phyloP scores from a whole-genome alignment of 2,888 invertebrate genomes.

The Drosophila monieri region DNA sequence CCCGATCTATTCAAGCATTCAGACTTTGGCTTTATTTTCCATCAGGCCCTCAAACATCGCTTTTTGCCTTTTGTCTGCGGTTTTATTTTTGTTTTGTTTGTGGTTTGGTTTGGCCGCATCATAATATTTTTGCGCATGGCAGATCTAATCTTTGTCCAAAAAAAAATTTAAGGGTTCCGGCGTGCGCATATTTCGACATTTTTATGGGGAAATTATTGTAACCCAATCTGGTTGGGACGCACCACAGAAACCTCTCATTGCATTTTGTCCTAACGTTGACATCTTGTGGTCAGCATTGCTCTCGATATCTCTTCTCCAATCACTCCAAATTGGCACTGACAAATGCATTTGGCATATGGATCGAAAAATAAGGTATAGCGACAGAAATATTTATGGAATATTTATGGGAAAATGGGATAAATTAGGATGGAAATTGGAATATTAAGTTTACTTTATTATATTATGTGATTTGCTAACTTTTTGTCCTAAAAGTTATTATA shows the following conservation, averaged over 20 bases:
- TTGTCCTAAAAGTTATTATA: too few relatives aligned
- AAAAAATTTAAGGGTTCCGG: conserved; percentile 46
- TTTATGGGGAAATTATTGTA: conserved; percentile 75
- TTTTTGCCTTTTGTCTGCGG: conserved; percentile 44
- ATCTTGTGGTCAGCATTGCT: conserved; percentile 60
- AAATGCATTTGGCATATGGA: conserved; percentile 60
- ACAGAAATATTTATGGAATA: background rate
- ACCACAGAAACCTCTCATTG: conserved; percentile 70
- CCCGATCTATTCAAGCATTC: conserved; percentile 25
- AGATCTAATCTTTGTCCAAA: conserved; percentile 74
- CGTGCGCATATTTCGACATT: conserved; percentile 68
- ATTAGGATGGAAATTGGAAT: background rate
- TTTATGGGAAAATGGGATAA: background rate
- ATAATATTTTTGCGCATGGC: conserved; percentile 77
- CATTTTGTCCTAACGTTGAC: conserved; percentile 78
- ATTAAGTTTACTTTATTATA: background rate
- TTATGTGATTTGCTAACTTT: background rate
- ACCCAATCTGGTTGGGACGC: conserved; percentile 60
- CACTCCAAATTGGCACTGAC: conserved; percentile 62
- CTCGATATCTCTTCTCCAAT: conserved; percentile 36
- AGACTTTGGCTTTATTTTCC: conserved; percentile 34
- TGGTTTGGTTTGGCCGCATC: conserved; percentile 63
- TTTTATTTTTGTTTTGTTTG: conserved; percentile 71
- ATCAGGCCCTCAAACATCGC: conserved; percentile 10
- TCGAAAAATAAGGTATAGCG: conserved; percentile 14